These are phyloP conservation scores for Schizopygopsis pylzovi DNA, from an alignment of 2,797 vertebrate genomes.

Conservation along the genomic window DNA sequence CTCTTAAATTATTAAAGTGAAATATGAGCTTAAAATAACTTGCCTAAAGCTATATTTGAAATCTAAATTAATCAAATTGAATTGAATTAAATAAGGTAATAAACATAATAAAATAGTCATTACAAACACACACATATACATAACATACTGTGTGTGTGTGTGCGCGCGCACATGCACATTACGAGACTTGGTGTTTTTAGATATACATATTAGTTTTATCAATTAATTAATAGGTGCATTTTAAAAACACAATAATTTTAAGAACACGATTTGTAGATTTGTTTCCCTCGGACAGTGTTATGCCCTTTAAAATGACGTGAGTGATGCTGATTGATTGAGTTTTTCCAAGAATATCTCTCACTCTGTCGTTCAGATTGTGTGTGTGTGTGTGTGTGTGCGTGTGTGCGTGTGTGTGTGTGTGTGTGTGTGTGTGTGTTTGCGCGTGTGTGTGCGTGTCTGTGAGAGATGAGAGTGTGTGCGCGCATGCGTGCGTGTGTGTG, in stretches of 20 bases:
- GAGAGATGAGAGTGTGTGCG: too few relatives aligned
- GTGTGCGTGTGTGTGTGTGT: not conserved
- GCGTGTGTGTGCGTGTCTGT: too few relatives aligned
- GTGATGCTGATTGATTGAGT: constrained; percentile 10
- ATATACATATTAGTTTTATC: not conserved
- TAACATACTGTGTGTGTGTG: not conserved
- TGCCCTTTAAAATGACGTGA: not conserved
- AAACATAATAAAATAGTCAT: not conserved
- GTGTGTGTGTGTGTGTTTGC: not conserved
- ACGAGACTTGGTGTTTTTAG: not conserved
- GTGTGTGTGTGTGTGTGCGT: constrained; percentile 2
- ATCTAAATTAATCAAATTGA: not conserved
- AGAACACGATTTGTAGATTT: not conserved
- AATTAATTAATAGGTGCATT: not conserved
- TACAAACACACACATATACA: not conserved
- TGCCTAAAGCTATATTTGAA: not conserved
- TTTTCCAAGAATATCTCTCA: constrained; percentile 25
- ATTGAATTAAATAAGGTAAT: not conserved
- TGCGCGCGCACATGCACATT: not conserved
- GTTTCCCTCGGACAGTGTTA: not conserved
- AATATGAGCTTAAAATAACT: not conserved
- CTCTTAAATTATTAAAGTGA: not conserved
- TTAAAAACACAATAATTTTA: not conserved
- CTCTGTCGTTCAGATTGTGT: not conserved
- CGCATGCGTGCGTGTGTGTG: constrained; percentile 16